These are phyloP conservation scores for Anastrepha ludens DNA, from an alignment of 1,140 invertebrate genomes.

Conservation along the genomic window DNA sequence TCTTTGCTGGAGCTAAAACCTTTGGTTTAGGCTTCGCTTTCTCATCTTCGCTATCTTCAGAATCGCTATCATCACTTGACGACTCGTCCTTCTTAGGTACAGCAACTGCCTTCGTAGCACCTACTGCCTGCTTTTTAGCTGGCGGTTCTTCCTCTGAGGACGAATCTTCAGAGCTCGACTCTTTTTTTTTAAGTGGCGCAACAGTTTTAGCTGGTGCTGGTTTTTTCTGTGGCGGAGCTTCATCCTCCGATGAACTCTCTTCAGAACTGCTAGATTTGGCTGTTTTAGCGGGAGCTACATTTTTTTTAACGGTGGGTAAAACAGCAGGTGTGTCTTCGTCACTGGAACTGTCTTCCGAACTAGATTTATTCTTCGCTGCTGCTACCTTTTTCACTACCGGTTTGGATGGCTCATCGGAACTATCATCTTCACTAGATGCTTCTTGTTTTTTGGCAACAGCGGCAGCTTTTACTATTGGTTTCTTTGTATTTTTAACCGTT, in stretches of 20 bases:
- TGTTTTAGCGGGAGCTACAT: slow-evolving; percentile 50
- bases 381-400: slow-evolving; percentile 52
- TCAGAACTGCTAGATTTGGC: slow-evolving; percentile 65
- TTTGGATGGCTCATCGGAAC: slow-evolving; percentile 62
- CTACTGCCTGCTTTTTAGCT: slow-evolving; percentile 33
- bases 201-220: slow-evolving; percentile 61
- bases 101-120: slow-evolving; percentile 58
- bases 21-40: not conserved
- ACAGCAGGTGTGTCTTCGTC: slow-evolving; percentile 65
- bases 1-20: slow-evolving; percentile 11
- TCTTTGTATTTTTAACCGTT: slow-evolving; percentile 55
- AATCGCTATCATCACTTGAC: slow-evolving; percentile 73
- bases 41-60: slow-evolving; percentile 63
- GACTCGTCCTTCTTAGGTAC: slow-evolving; percentile 70
- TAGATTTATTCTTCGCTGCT: slow-evolving; percentile 73
- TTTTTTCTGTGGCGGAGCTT: slow-evolving; percentile 65
- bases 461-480: slow-evolving; percentile 61
- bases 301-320: slow-evolving; percentile 59
- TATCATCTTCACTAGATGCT: slow-evolving; percentile 63
- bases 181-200: slow-evolving; percentile 69
- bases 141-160: slow-evolving; percentile 67
- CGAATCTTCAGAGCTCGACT: slow-evolving; percentile 74
- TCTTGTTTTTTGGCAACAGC: slow-evolving; percentile 62
- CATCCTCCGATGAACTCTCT: slow-evolving; percentile 70
- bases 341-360: slow-evolving; percentile 73